Evolutionary conservation across 1,140 invertebrate genomes (phyloP).

Genomic region (Brachionus paranguensis): DNA sequence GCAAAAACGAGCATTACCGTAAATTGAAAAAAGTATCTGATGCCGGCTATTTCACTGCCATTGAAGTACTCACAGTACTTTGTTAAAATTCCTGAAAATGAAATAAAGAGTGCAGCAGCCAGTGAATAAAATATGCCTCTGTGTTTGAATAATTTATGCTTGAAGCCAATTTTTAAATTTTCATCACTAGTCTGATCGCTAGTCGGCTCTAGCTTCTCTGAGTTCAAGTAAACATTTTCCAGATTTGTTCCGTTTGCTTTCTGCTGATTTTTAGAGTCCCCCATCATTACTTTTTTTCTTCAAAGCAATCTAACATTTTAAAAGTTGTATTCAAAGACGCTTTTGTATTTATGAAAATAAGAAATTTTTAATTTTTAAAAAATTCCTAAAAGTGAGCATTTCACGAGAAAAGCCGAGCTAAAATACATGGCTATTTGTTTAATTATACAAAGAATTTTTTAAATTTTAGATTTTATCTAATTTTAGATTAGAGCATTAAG

Average conservation of each 20-base stretch:
- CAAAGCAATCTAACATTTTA: not conserved
- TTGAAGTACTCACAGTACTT: not conserved
- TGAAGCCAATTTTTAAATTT: not conserved
- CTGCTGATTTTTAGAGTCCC: not conserved
- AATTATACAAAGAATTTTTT: not conserved
- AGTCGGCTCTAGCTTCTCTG: not conserved
- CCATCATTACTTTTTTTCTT: not conserved
- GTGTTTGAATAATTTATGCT: not conserved
- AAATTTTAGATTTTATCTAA: not conserved
- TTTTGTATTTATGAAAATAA: not conserved
- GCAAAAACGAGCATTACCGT: not conserved
- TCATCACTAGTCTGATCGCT: not conserved
- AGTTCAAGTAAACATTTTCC: not conserved
- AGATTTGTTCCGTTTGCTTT: not conserved
- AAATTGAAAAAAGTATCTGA: constrained; percentile 25
- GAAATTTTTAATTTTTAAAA: not conserved
- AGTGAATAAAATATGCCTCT: not conserved
- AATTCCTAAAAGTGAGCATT: not conserved
- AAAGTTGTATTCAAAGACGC: not conserved
- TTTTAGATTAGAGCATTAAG: not conserved
- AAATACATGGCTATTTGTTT: not conserved
- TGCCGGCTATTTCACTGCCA: constrained; percentile 1
- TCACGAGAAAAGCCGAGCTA: not conserved
- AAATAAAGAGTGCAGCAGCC: not conserved
- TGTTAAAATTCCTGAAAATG: not conserved